Base-by-base conservation (phyloP, 2,113 vertebrate genomes). In the Narcine bancroftii region DNA sequence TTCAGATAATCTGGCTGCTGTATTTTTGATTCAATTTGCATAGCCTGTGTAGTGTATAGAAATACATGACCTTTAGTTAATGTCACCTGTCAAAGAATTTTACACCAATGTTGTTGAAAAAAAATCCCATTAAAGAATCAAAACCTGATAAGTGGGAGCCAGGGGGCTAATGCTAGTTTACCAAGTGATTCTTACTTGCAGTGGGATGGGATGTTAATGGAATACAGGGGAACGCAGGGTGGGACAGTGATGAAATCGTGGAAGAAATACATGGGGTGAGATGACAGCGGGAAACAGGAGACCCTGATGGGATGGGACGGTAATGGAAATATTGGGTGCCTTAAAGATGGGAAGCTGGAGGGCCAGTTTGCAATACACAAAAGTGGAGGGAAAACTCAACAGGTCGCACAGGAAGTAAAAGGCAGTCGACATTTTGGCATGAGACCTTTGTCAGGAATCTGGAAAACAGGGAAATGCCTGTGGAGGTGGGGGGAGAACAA, bases 11-110 rank as follows among this genome's bases (percentile, higher is more conserved):
- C 96, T 96, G 96, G 96, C 96, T 96, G 95, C 96, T 96, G 95
- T 96, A 96, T 96, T 96, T 96, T 95, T 96, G 89, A 96, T 96
- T 96, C 96, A 96, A 96, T 96, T 96, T 96, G 96, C 96, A 96
- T 96, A 95, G 96, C 95, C 96, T 96, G 95, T 95, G 94, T 94
- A 94, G 95, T 95, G 94, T 93, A 95, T 91, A 91, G 89, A 69
- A 65, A 91, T 91, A 91, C 89, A 69, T 91, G 89, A 91, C 65
- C 89, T 91, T 91, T 91, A 33, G 63, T 91, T 91, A 91, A 91
- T 91, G 89, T 91, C 89, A 91, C 89, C 89, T 69, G 89, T 91
- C 89, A 91, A 91, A 91, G 89, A 91, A 69, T 91, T 91, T 91
- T 91, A 91, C 89, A 91, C 65, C 39, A 19, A n/a, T 66, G 89